Base-by-base conservation (phyloP, 2,797 vertebrate genomes). In the Acipenser oxyrinchus region DNA sequence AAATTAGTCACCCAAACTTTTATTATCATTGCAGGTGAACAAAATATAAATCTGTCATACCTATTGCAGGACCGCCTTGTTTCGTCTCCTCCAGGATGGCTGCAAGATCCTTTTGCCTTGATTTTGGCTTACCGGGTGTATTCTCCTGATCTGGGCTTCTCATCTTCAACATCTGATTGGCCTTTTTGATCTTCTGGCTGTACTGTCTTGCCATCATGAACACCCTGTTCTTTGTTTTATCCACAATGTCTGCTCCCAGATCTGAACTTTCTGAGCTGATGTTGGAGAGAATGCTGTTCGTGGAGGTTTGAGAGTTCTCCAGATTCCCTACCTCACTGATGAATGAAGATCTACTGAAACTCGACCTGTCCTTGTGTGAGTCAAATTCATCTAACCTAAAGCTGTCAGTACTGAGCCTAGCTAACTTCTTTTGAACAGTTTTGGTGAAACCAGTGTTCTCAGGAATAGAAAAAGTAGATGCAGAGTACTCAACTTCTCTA, bases 101-200 rank as follows among this genome's bases (percentile, higher is more conserved):
- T 0, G 93, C 95, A 73, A 99, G 85, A 75, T 98, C 96, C 78
- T 90, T 96, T 74, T 91, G 89, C 64, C 82, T 89, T 9, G 77
- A 6, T 76, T 91, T 93, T 62, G 87, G 75, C 63, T 89, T 92
- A 69, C 74, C 69, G 66, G 87, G 76, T 0, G 81, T 71, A 61
- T 91, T 94, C 18, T 95, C 94, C 12, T 93, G 82, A 69, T 97
- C 95, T 69, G 94, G 90, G 79, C 87, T 94, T 80, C 85, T 95
- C 85, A 95, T 93, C 77, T 95, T 95, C 74, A 99, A 81, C 77
- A 99, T 89, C 68, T 98, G 96, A 71, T 99, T 99, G 69, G 95
- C 94, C 75, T 92, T 97, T 85, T 95, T 99, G 78, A 99, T 98
- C 87, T 98, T 99, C 81, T 99, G 96, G 76, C 97, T 99, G 69